Evolutionary conservation across 1,140 invertebrate species (phyloP), one percentile per base, ranked within the genome.

Genomic region (Mesaphorura yosii): DNA sequence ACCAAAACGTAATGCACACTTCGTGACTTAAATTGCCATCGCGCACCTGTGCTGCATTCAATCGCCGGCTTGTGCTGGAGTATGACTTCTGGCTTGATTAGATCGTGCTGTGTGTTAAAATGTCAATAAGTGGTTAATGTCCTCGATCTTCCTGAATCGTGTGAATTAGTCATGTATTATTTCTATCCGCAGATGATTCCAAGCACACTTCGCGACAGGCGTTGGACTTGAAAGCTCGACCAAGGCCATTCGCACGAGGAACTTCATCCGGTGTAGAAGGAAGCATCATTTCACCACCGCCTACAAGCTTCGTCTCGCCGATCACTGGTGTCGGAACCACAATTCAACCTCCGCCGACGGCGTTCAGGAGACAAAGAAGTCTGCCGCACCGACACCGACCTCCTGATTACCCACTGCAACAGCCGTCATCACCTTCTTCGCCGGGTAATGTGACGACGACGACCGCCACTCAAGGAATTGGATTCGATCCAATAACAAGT

Each of bases 321-420:
- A n/a, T 27, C 10, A 23, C 55, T 22, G 19, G 41, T 22, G 37
- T 40, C 20, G 37, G 47, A 31, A 38, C 42, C 42, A 37, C 42
- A 28, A 17, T 40, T 10, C 38, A 40, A 5, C 60, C 60, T 17
- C 53, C 56, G n/a, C 31, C 37, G 5, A 25, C 23, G 15, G 12
- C 26, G 25, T 50, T 62, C 15, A 58, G 48, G 48, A 40, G 60
- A 29, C 57, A 62, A 17, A 25, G 56, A 15, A 58, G 56, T 51
- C 34, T 62, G 3, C 60, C 60, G 6, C 51, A 57, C 19, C 14
- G 57, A 12, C 47, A 25, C 27, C 40, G 47, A 12, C 37, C 38
- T 22, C 45, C 52, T 17, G 39, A 50, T 31, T 23, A 46, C 5
- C 39, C 53, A 12, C 7, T 31, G 4, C 20, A 31, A 28, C 10